phyloP scores from a whole-genome alignment of 2,113 vertebrate genomes.

The Arothron firmamentum region DNA sequence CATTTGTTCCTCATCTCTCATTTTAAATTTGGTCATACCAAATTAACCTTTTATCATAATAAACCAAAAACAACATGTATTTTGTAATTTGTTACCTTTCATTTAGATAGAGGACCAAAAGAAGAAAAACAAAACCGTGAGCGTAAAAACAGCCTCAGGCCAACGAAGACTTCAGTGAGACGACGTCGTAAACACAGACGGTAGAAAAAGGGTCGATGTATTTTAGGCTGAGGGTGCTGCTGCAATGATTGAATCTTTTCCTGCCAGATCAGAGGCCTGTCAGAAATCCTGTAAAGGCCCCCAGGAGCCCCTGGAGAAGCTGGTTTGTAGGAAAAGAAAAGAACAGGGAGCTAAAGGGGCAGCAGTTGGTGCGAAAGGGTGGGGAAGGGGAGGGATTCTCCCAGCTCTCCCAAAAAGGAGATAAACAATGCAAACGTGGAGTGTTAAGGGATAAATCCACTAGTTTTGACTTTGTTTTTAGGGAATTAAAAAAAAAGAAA shows the following conservation, averaged over 20 bases:
- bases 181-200: constrained; percentile 40
- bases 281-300: constrained; percentile 47
- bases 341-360: constrained; percentile 15
- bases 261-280: constrained; percentile 67
- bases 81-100: not conserved
- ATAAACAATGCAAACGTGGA: not conserved
- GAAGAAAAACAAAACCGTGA: not conserved
- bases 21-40: too few species aligned
- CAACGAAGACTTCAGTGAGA: constrained; percentile 22
- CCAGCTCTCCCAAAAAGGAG: constrained; percentile 20
- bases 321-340: constrained; percentile 41
- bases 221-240: constrained; percentile 56
- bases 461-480: not conserved
- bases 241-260: constrained; percentile 67
- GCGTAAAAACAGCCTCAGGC: constrained; percentile 14
- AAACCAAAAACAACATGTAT: too few species aligned
- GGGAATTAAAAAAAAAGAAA: not conserved
- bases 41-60: too few species aligned
- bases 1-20: too few species aligned
- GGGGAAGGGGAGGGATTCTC: not conserved
- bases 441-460: not conserved
- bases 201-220: constrained; percentile 29
- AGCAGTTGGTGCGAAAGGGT: constrained; percentile 17
- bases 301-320: constrained; percentile 53
- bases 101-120: not conserved